phyloP scores from a whole-genome alignment of 2,888 invertebrate species.

The Lacanobia oleracea region DNA sequence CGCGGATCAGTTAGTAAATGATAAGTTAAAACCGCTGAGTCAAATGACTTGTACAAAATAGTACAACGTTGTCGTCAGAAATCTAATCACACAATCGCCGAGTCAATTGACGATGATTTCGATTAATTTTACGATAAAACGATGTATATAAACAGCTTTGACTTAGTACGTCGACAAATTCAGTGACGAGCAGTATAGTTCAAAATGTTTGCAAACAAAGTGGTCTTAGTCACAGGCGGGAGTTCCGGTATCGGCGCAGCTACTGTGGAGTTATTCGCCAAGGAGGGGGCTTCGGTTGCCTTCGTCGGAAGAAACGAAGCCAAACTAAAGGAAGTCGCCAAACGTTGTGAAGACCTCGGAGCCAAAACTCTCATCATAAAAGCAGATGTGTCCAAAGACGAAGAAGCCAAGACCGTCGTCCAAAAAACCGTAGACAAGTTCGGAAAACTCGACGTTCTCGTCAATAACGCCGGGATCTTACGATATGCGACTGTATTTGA shows the following conservation, averaged over 20 bases:
- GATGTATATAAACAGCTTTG: slow-evolving; percentile 1
- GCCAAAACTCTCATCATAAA: slow-evolving; percentile 63
- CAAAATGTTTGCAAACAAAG: slow-evolving; percentile 74
- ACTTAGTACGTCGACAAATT: not conserved
- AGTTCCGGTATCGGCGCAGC: slow-evolving; percentile 93
- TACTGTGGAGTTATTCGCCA: slow-evolving; percentile 91
- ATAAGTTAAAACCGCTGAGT: not conserved
- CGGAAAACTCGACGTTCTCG: slow-evolving; percentile 71
- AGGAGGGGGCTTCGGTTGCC: slow-evolving; percentile 90
- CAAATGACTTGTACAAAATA: not conserved
- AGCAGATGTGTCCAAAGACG: slow-evolving; percentile 72
- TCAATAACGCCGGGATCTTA: slow-evolving; percentile 74
- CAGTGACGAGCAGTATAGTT: not conserved
- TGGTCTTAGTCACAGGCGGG: slow-evolving; percentile 84
- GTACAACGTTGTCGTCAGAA: not conserved
- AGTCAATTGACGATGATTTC: not conserved
- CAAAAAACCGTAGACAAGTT: slow-evolving; percentile 68
- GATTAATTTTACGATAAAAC: not conserved
- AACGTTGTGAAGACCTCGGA: slow-evolving; percentile 56
- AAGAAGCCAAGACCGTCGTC: slow-evolving; percentile 66
- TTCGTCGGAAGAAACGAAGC: slow-evolving; percentile 92
- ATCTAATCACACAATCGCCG: not conserved
- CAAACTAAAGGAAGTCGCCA: slow-evolving; percentile 90
- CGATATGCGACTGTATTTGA: slow-evolving; percentile 40
- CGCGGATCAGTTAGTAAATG: no score